phyloP scores from a whole-genome alignment of 1,140 invertebrate species.

The Lordiphosa stackelbergi region DNA sequence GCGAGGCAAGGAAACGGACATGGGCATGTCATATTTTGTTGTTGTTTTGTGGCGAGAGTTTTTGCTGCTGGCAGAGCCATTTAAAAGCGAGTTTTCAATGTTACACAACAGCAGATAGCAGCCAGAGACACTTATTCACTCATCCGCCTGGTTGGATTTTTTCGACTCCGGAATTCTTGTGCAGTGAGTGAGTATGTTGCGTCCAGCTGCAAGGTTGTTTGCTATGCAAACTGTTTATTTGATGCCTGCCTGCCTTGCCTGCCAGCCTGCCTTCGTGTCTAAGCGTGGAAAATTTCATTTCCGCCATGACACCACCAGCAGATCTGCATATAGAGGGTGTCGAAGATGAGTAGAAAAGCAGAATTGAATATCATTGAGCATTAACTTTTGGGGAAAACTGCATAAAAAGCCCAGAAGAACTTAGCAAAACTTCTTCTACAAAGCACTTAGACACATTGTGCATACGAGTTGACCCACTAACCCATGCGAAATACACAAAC shows the following conservation, averaged over 20 bases:
- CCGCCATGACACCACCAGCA: slow-evolving; percentile 54
- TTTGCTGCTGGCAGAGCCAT: slow-evolving; percentile 47
- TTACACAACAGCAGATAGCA: slow-evolving; percentile 35
- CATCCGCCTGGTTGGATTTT: slow-evolving; percentile 54
- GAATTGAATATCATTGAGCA: slow-evolving; percentile 1
- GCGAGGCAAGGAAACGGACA: slow-evolving; percentile 63
- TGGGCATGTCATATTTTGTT: slow-evolving; percentile 68
- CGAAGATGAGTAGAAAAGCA: too few relatives aligned
- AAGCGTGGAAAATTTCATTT: slow-evolving; percentile 64
- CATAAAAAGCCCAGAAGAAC: too few relatives aligned
- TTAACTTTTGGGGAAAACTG: neutral
- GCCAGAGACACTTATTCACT: slow-evolving; percentile 53
- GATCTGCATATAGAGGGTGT: neutral
- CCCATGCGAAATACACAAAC: too few relatives aligned
- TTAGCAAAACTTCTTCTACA: too few relatives aligned
- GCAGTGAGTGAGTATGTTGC: slow-evolving; percentile 21
- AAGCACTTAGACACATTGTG: too few relatives aligned
- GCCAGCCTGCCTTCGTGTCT: slow-evolving; percentile 9
- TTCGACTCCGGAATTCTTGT: slow-evolving; percentile 40
- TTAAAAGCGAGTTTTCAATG: slow-evolving; percentile 70
- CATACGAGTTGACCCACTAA: too few relatives aligned
- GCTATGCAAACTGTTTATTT: slow-evolving; percentile 56
- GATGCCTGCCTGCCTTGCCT: slow-evolving; percentile 16
- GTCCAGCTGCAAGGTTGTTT: slow-evolving; percentile 33
- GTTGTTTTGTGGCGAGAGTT: slow-evolving; percentile 36